These are phyloP conservation scores for Pteronotus mesoamericanus DNA, from an alignment of 2,797 vertebrate genomes.

Conservation along the genomic window DNA sequence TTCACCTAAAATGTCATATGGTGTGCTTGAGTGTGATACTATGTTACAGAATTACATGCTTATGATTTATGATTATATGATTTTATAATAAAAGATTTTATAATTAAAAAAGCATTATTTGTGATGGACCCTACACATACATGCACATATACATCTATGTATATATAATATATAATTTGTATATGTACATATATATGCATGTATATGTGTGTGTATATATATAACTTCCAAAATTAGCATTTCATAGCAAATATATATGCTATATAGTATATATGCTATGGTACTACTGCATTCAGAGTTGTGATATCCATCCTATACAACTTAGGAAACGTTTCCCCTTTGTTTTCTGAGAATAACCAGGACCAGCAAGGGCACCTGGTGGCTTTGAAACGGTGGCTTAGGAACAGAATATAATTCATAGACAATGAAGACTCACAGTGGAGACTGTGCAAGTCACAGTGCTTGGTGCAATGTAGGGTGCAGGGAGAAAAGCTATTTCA, in stretches of 20 bases:
- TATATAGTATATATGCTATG: neutral
- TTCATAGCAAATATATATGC: too few species aligned
- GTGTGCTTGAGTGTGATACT: too few species aligned
- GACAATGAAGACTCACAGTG: neutral
- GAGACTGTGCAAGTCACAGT: neutral
- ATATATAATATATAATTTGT: neutral
- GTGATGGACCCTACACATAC: neutral
- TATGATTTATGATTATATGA: too few species aligned
- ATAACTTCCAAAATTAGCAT: too few species aligned
- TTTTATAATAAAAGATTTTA: too few species aligned
- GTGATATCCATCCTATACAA: neutral
- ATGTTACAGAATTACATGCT: too few species aligned
- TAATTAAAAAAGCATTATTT: too few species aligned
- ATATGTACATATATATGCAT: neutral
- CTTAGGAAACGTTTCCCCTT: neutral
- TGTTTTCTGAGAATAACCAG: neutral
- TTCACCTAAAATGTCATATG: too few species aligned
- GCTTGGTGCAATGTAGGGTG: neutral
- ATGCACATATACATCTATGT: too few species aligned
- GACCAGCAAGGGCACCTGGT: neutral
- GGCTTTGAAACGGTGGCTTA: neutral
- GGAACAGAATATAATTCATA: neutral
- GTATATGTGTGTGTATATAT: too few species aligned
- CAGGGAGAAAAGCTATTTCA: neutral
- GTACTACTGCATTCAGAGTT: neutral